phyloP scores from a whole-genome alignment of 2,113 vertebrate species.

The Pollimyrus isidori region DNA sequence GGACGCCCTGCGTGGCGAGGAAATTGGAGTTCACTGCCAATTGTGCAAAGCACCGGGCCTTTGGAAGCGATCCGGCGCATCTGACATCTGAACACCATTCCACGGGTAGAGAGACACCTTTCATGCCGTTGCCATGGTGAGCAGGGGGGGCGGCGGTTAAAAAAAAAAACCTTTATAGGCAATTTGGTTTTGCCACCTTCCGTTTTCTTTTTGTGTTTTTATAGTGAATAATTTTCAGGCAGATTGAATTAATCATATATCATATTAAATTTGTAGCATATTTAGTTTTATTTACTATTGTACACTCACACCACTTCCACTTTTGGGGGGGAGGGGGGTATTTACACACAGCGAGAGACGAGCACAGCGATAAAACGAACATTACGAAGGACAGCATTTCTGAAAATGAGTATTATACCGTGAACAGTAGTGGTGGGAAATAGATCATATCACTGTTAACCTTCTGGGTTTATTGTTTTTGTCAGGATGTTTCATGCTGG shows the following conservation, averaged over 20 bases:
- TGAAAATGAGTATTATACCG: neutral
- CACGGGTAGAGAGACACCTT: neutral
- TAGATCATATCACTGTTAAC: neutral
- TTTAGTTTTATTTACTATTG: neutral
- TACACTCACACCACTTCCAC: neutral
- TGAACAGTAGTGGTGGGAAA: neutral
- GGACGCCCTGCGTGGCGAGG: neutral
- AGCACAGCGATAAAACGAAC: neutral
- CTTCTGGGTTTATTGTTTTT: neutral
- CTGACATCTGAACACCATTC: neutral
- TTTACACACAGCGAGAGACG: neutral
- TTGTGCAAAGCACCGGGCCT: neutral
- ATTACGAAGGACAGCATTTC: neutral
- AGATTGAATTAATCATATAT: neutral
- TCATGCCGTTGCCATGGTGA: neutral
- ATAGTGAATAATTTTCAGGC: neutral
- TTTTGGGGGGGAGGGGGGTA: neutral
- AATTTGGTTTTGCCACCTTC: neutral
- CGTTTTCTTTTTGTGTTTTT: neutral
- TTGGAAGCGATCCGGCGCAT: constrained; percentile 6
- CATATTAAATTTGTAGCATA: constrained; percentile 4
- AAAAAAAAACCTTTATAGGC: neutral
- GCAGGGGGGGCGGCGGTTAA: neutral
- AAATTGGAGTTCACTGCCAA: neutral
- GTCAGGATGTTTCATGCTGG: neutral